Base-by-base conservation (phyloP, 1,140 invertebrate species). In the Bombus ignitus region DNA sequence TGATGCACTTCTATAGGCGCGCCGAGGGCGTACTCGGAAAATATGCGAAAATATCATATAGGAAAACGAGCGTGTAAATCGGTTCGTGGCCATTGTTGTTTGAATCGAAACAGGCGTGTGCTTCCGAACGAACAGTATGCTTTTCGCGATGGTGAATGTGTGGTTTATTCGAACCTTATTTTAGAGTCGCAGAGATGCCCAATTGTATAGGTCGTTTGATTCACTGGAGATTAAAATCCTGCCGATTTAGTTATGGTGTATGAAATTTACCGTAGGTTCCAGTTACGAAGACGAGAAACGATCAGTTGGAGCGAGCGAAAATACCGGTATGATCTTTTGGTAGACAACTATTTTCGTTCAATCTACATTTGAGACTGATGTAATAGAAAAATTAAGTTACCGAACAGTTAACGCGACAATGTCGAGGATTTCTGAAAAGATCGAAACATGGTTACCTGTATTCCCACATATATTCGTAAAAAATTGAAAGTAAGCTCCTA, bases 361-460 rank as follows among this genome's bases (percentile, higher is more conserved):
- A 90, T 79, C 35, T 65, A 90, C 39, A 86, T 87, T 89, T 88
- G 89, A 91, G 89, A 89, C 89, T 91, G 90, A 91, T 87, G 75
- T 65, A 70, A 66, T 89, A 87, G 71, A 62, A 44, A 82, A 87
- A 89, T 88, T 83, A 88, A 83, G 76, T 79, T 59, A 73, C 35
- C 77, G 68, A 85, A 59, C 66, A 22, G 32, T 86, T 53, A 47
- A 57, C n/a, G 66, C 75, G 32, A 65, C 8, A 13, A 12, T 18
- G 42, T 10, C 59, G 68, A 42, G 39, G 22, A 68, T 83, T 65
- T 66, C 47, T n/a, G 5, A 4, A 39, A 28, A 59, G 47, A 53
- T 6, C 6, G 47, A 22, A 53, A 53, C 47, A 53, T 53, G 15
- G 47, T 53, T 53, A 53, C 18, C 47, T 53, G 47, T 53, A 53